A percentile compares a stretch with the other conserved stretches of the same genome.
Conservation (phyloP, 2,113 vertebrate species). For the Cololabis saira region DNA sequence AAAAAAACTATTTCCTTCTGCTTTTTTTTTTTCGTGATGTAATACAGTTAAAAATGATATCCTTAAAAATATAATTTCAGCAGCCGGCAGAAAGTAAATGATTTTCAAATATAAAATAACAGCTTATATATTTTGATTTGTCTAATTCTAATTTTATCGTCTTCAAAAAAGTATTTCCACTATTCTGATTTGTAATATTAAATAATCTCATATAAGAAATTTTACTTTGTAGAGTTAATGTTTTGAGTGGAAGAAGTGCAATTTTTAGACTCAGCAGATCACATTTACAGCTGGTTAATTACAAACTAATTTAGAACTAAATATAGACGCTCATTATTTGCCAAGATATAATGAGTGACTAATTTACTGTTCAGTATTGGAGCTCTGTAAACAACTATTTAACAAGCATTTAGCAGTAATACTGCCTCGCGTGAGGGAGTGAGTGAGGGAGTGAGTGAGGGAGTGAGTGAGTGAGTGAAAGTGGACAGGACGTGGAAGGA, state of each 20-base stretch:
- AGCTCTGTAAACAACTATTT: slow-evolving; percentile 47
- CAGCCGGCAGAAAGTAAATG: too few relatives aligned
- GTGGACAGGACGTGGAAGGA: slow-evolving; percentile 64
- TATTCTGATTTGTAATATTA: too few relatives aligned
- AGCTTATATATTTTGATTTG: too few relatives aligned
- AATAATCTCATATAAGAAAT: too few relatives aligned
- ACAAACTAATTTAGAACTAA: slow-evolving; percentile 21
- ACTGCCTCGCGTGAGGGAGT: slow-evolving; percentile 57
- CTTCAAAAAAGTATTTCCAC: too few relatives aligned
- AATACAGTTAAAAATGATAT: too few relatives aligned
- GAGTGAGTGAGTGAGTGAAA: slow-evolving; percentile 71
- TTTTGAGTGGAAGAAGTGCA: background rate
- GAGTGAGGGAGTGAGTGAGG: too few relatives aligned
- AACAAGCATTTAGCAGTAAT: slow-evolving; percentile 44
- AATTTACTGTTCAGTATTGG: slow-evolving; percentile 42
- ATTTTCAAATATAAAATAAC: too few relatives aligned
- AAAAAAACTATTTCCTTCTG: too few relatives aligned
- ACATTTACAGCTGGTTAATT: slow-evolving; percentile 21
- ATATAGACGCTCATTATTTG: slow-evolving; percentile 14
- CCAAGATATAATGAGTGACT: slow-evolving; percentile 18
- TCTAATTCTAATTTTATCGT: too few relatives aligned
- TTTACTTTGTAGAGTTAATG: background rate
- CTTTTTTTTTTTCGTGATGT: too few relatives aligned
- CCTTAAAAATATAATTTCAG: too few relatives aligned
- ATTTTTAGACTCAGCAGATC: background rate